Conservation (phyloP, 2,888 invertebrate genomes). For the Plusia festucae region DNA sequence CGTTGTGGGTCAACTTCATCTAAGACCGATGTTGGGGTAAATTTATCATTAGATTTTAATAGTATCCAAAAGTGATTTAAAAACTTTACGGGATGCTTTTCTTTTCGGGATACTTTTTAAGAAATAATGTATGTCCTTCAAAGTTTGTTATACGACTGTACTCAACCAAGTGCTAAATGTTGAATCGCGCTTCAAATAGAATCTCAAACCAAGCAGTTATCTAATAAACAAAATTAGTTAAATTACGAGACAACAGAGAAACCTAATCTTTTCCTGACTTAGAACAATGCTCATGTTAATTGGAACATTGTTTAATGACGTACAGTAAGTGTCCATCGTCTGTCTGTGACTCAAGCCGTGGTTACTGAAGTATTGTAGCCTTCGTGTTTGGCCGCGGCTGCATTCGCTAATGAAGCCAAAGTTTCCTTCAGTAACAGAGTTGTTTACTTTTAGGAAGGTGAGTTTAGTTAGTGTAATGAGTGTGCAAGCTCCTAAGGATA, state of each 20-base stretch:
- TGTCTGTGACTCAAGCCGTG: constrained; percentile 25
- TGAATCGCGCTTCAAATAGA: too few species aligned
- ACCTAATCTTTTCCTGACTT: constrained; percentile 29
- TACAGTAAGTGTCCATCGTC: constrained; percentile 30
- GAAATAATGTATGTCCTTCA: too few species aligned
- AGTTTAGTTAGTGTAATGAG: constrained; percentile 10
- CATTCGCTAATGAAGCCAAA: constrained; percentile 43
- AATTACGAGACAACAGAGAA: constrained; percentile 5
- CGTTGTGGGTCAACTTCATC: too few species aligned
- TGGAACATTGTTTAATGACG: constrained; percentile 42
- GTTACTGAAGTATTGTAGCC: constrained; percentile 39
- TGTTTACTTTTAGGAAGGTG: constrained; percentile 22
- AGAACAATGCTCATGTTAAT: constrained; percentile 33
- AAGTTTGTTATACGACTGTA: too few species aligned
- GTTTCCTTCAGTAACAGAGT: constrained; percentile 28
- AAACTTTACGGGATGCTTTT: too few species aligned
- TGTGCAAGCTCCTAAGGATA: not conserved
- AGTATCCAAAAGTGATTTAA: too few species aligned
- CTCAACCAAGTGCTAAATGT: too few species aligned
- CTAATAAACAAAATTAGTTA: not conserved
- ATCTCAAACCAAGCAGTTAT: not conserved
- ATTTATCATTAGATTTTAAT: too few species aligned
- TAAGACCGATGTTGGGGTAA: too few species aligned
- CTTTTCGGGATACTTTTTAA: too few species aligned
- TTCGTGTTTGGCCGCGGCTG: constrained; percentile 31